Base-by-base conservation (phyloP, 2,888 invertebrate genomes). In the Rhingia campestris region DNA sequence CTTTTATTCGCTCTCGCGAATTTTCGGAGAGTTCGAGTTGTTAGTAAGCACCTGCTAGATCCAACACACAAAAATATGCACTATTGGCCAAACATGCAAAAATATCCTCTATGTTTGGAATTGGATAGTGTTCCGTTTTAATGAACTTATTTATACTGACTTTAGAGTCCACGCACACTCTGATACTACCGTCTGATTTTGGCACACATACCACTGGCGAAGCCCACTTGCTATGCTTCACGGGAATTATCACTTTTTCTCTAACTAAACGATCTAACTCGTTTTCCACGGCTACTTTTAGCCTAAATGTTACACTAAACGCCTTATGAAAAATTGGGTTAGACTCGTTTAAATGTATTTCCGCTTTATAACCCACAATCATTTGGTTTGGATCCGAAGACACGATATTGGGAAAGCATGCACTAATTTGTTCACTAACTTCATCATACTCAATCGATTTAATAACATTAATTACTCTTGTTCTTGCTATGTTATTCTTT, bases 101-200 rank as follows among this genome's bases (percentile, higher is more conserved):
- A 39, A 80, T 43, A 10, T 86, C 86, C 22, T 81, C 74, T 33
- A 39, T 33, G 33, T 22, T 14, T 9, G 73, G 76, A 7, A 80
- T 22, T 7, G 69, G 69, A 39, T 76, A 86, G 59, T 76, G 49
- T 3, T 77, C 45, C 2, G 37, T 67, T 4, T 22, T 33, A 3
- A 80, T 37, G 33, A 7, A 54, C 2, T 35, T 45, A 47, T 56
- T 69, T 12, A 69, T 37, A 1, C 47, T 58, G 9, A 53, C n/a
- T 33, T 76, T 76, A 43, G 54, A 76, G 49, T 79, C 66, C 1
- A 70, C 63, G 14, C 84, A 84, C 12, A 81, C 33, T 9, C 76
- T 39, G 12, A 81, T 63, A 37, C 47, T 32, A 4, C 69, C 75
- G 39, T 79, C 58, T 0, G 75, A 45, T 56, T 86, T 81, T 61